These are phyloP conservation scores for Parauchenoglanis ngamensis DNA, from an alignment of 2,797 vertebrate species.

Conservation along the genomic window DNA sequence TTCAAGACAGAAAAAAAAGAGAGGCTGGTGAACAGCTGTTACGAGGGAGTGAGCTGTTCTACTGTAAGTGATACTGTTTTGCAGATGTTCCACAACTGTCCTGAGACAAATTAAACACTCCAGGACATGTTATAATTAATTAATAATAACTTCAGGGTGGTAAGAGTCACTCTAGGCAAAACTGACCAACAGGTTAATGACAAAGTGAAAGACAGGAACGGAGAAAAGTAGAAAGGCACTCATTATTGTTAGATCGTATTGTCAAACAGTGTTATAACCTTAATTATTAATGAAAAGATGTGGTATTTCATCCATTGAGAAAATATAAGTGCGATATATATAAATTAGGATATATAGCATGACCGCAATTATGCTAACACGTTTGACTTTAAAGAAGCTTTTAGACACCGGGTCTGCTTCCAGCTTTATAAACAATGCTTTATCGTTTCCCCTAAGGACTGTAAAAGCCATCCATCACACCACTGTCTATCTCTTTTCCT, in stretches of 20 bases:
- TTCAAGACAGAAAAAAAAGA: background rate
- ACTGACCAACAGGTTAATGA: background rate
- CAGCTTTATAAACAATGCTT: constrained; percentile 16
- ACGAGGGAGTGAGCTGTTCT: background rate
- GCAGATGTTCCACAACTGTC: background rate
- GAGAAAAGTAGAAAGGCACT: background rate
- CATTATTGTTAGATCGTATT: constrained; percentile 11
- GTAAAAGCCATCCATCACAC: background rate
- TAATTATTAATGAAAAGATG: background rate
- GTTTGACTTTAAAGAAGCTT: constrained; percentile 8
- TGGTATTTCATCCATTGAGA: background rate
- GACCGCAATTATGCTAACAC: constrained; percentile 15
- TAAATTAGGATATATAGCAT: constrained; percentile 2
- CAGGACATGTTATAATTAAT: background rate
- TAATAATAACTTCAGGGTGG: background rate
- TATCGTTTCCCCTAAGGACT: background rate
- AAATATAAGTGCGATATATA: constrained; percentile 4
- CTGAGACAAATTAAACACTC: background rate
- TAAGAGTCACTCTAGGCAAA: background rate
- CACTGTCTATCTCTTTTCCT: background rate
- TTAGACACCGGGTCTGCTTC: background rate
- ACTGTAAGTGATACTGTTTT: background rate
- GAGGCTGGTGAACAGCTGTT: background rate
- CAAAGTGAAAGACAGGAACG: background rate
- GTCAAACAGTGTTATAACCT: too few relatives aligned